Evolutionary conservation across 2,113 vertebrate genomes (phyloP), one percentile per base, ranked within the genome.

Genomic region (Gasterosteus nipponicus): DNA sequence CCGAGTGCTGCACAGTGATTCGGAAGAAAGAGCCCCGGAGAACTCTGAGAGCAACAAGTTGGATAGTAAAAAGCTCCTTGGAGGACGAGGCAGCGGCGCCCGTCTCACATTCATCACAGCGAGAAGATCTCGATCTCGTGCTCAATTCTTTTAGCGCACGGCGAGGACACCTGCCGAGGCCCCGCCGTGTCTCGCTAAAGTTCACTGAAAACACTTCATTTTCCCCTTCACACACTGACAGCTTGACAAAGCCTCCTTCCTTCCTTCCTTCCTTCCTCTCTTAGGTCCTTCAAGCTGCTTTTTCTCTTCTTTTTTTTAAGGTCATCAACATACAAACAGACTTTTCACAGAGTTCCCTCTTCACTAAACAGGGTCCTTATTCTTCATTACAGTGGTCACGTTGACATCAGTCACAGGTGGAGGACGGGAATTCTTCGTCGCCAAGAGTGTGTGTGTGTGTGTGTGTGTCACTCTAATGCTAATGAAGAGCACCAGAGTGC

Each of bases 401-500:
- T 54, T 54, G 22, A 1, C 47, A 51, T n/a, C 47, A n/a, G 47
- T 26, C 26, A 3, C 73, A 4, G 68, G 0, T 3, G 61, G 2
- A 33, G 47, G 72, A 49, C 71, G 65, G 22, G 1, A 5, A 80
- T 73, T 70, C 69, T 73, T 64, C 44, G 8, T 2, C 5, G 56
- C 41, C 12, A 49, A 46, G 51, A 16, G 15, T 19, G 47, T 64
- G 35, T 46, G 58, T 42, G 56, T 57, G 53, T 44, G 71, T 41
- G 69, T 58, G 61, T 54, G 57, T 73, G 72, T 61, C 69, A 62
- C 51, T 18, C 19, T 2, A 0, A 1, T 6, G 63, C 66, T 76
- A 85, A 90, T 84, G 62, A 83, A 83, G 78, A 49, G 2, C 63
- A 49, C 10, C 72, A 47, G 1, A 10, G 65, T 66, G 66, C 10